Evolutionary conservation across 2,888 invertebrate species (phyloP), one percentile per base, ranked within the genome.

Genomic region (Geophilus truncorum): DNA sequence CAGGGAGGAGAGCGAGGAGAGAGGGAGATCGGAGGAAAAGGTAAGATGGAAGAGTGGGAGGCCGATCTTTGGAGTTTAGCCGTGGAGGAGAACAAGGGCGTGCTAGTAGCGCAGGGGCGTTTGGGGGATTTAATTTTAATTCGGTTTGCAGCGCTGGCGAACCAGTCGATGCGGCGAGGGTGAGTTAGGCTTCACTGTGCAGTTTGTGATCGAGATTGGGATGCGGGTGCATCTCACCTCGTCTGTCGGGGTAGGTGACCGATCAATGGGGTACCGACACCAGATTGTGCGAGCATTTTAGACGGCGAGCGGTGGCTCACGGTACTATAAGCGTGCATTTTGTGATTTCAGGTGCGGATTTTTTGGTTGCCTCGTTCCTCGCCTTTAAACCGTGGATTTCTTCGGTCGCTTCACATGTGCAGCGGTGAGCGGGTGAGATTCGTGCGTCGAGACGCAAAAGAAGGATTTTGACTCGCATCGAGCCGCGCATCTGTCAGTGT

Each of bases 301-400:
- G 51, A 21, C 51, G 51, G 0, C 18, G 18, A 4, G 18, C 28
- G 70, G 3, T 70, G 70, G 1, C n/a, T 70, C 28, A 25, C 70
- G 12, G 70, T 70, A 70, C 12, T 70, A 15, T 9, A 70, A 70
- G 12, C 7, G 1, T 23, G 28, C 12, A 25, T 70, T 70, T 70
- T 70, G 25, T 70, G 70, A 70, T 77, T 36, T 77, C 36, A 77
- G 77, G 77, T 77, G 21, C 34, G 77, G 77, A 77, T 77, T 77
- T 77, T n/a, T 77, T n/a, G n/a, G n/a, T n/a, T n/a, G n/a, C n/a
- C n/a, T n/a, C n/a, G n/a, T n/a, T n/a, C n/a, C n/a, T n/a, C n/a
- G n/a, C n/a, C n/a, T n/a, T n/a, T n/a, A n/a, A 15, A 18, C 21
- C 75, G 21, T n/a, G 77, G 21, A n/a, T n/a, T n/a, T n/a, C n/a